Conservation (phyloP, 2,888 invertebrate species). For the Mallateleia sp. region DNA sequence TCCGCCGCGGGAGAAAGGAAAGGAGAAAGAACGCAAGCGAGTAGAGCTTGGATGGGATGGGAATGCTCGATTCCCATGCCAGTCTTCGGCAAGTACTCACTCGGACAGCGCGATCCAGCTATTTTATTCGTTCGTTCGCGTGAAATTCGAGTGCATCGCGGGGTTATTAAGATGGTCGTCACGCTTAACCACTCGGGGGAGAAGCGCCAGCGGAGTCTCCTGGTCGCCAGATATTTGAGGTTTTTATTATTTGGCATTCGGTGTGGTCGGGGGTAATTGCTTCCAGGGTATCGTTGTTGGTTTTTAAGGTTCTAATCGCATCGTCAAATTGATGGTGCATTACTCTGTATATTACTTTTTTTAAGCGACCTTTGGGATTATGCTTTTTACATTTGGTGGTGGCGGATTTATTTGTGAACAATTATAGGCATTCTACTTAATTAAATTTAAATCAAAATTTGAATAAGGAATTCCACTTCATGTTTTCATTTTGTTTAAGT, state of each 20-base stretch:
- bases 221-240: slow-evolving; percentile 57
- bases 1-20: slow-evolving; percentile 65
- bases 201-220: slow-evolving; percentile 47
- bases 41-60: slow-evolving; percentile 81
- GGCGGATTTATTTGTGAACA: no score
- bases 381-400: no score
- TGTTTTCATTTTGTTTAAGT: no score
- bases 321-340: no score
- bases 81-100: slow-evolving; percentile 86
- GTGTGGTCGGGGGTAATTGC: background rate
- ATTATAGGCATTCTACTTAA: no score
- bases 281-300: background rate
- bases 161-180: slow-evolving; percentile 50
- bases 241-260: background rate
- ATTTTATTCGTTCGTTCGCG: background rate
- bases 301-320: no score
- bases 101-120: slow-evolving; percentile 75
- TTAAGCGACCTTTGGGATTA: no score
- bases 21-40: slow-evolving; percentile 73
- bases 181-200: slow-evolving; percentile 51
- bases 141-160: background rate
- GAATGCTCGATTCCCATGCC: slow-evolving; percentile 80
- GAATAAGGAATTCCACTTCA: no score
- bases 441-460: no score
- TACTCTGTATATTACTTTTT: no score